Evolutionary conservation across 2,888 invertebrate species (phyloP).

Genomic region (Acleris emargana): DNA sequence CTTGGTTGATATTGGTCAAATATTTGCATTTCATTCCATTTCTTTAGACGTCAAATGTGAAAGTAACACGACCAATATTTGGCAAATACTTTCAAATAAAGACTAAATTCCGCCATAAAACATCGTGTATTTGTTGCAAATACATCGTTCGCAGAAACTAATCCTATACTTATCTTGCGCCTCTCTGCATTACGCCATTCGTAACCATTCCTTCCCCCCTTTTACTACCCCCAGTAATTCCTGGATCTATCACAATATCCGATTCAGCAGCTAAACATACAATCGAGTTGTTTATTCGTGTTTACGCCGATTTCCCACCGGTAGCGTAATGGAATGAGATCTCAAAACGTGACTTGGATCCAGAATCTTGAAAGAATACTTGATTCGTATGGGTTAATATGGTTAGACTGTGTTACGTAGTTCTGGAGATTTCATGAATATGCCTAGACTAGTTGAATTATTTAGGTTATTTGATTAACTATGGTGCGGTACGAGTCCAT

Average conservation of each 20-base stretch:
- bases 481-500: too few relatives aligned
- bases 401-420: not conserved
- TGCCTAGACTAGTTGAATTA: not conserved
- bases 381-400: conserved; percentile 25
- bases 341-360: conserved; percentile 39
- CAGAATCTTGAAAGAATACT: conserved; percentile 27
- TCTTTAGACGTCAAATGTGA: too few relatives aligned
- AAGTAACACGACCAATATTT: too few relatives aligned
- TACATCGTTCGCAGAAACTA: too few relatives aligned
- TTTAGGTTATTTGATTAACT: not conserved
- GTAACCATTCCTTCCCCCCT: not conserved
- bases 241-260: conserved; percentile 35
- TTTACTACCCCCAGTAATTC: conserved; percentile 17
- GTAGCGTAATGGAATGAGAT: conserved; percentile 42
- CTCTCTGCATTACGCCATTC: not conserved
- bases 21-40: too few relatives aligned
- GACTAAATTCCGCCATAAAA: too few relatives aligned
- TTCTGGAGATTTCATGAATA: not conserved
- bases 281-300: conserved; percentile 43
- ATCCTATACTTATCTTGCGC: too few relatives aligned
- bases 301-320: conserved; percentile 42
- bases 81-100: too few relatives aligned
- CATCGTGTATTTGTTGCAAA: too few relatives aligned
- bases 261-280: conserved; percentile 40
- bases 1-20: too few relatives aligned